Conservation (phyloP, 2,113 vertebrate genomes). For the Leptobrachium leishanense region DNA sequence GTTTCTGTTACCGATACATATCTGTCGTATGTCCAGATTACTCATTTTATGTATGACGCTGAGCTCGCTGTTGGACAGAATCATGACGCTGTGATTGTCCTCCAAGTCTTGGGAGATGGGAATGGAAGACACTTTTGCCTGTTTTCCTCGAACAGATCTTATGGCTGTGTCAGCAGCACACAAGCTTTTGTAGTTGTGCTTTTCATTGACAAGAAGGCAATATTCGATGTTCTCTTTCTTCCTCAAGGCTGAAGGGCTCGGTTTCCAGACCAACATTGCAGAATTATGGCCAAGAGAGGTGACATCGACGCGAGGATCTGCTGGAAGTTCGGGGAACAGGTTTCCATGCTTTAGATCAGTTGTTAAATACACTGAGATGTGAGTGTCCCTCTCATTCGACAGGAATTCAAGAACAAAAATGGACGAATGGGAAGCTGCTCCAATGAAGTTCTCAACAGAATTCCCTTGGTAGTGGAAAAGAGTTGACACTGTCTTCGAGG, state of each 20-base stretch:
- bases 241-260: slow-evolving; percentile 70
- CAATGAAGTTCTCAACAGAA: slow-evolving; percentile 72
- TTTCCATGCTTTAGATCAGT: slow-evolving; percentile 66
- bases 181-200: slow-evolving; percentile 79
- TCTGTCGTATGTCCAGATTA: slow-evolving; percentile 66
- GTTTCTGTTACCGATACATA: slow-evolving; percentile 75
- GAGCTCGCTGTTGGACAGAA: slow-evolving; percentile 52
- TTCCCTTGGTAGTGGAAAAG: slow-evolving; percentile 79
- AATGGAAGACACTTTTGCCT: slow-evolving; percentile 27
- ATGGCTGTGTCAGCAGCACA: slow-evolving; percentile 73
- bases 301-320: slow-evolving; percentile 74
- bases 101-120: slow-evolving; percentile 54
- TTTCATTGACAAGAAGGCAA: slow-evolving; percentile 79
- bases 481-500: slow-evolving; percentile 61
- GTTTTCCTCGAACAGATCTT: slow-evolving; percentile 53
- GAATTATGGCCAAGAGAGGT: slow-evolving; percentile 77
- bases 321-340: slow-evolving; percentile 76
- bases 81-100: slow-evolving; percentile 56
- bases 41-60: slow-evolving; percentile 57
- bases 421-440: slow-evolving; percentile 66
- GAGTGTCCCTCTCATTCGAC: slow-evolving; percentile 73
- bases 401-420: slow-evolving; percentile 78
- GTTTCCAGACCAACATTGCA: slow-evolving; percentile 81
- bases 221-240: slow-evolving; percentile 71
- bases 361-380: slow-evolving; percentile 71